Base-by-base conservation (phyloP, 1,140 invertebrate species). In the Papilio xuthus region DNA sequence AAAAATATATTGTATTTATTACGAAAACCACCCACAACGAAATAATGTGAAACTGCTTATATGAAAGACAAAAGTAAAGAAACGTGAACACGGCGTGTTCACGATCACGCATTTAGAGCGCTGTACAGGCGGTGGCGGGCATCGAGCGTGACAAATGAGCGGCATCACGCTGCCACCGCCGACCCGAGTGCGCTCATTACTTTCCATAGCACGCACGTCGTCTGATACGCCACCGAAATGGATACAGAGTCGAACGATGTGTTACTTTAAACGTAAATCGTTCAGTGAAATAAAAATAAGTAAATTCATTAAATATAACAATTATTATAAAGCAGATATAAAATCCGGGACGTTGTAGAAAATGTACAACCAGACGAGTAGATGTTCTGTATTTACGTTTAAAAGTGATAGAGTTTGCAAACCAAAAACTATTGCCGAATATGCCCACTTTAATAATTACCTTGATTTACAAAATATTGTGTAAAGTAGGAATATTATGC, bases 151-250 rank as follows among this genome's bases (percentile, higher is more conserved):
- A 76, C 74, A 41, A 60, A 76, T 76, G 28, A n/a, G 12, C 53
- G 74, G 28, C 37, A 60, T 42, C 73, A 60, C 50, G 53, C 53
- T 37, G 56, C 44, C 72, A 20, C 41, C 4, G 15, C 41, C 50
- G 23, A 60, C 60, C 53, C 18, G 3, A 56, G 53, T 73, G 18
- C 41, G 20, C 74, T 60, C 41, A 76, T 76, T 76, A 63, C 74
- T 76, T 76, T 76, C 53, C 74, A 76, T 37, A 56, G 74, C 74
- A 76, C 74, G 74, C 74, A 76, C 56, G 28, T 8, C 42, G 20
- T 53, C 20, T 44, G 32, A 10, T 47, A 56, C 9, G 32, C 26
- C 71, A 32, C 18, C 71, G 47, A 50, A 74, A 28, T 53, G 28
- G 20, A 28, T 28, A 56, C 3, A 23, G 47, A 50, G 26, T 1